These are phyloP conservation scores for Clarias pachynema DNA, from an alignment of 2,797 vertebrate genomes.

Conservation along the genomic window DNA sequence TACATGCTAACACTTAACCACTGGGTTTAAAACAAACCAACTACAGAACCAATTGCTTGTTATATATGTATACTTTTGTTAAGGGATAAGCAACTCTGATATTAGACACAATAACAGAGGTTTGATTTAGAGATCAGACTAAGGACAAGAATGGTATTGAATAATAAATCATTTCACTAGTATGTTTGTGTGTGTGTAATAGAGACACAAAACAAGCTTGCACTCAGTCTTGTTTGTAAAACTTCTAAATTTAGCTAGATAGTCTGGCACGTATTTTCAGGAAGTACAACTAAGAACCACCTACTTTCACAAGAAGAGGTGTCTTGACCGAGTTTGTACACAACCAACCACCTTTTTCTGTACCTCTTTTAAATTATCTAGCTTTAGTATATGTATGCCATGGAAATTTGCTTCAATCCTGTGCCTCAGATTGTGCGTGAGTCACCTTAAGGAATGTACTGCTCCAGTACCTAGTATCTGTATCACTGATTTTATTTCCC, in stretches of 20 bases:
- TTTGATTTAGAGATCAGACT: neutral
- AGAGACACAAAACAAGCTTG: neutral
- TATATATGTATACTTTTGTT: neutral
- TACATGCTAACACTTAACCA: constrained; percentile 59
- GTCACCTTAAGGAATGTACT: neutral
- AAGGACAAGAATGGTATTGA: neutral
- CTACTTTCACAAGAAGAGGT: neutral
- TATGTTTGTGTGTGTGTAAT: too few species aligned
- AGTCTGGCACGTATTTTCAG: neutral
- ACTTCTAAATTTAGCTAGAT: neutral
- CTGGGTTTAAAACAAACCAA: neutral
- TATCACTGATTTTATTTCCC: neutral
- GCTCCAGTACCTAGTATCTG: neutral
- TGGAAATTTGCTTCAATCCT: neutral
- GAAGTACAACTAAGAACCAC: neutral
- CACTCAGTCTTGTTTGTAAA: neutral
- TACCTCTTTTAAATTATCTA: neutral
- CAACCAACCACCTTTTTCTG: neutral
- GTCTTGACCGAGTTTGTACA: neutral
- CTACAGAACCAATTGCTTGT: neutral
- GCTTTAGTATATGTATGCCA: too few species aligned
- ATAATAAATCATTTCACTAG: neutral
- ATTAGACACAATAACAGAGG: neutral
- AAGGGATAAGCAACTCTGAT: neutral
- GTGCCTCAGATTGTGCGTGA: neutral